Conservation (phyloP, 2,113 vertebrate species). For the Phylloscopus trochilus region DNA sequence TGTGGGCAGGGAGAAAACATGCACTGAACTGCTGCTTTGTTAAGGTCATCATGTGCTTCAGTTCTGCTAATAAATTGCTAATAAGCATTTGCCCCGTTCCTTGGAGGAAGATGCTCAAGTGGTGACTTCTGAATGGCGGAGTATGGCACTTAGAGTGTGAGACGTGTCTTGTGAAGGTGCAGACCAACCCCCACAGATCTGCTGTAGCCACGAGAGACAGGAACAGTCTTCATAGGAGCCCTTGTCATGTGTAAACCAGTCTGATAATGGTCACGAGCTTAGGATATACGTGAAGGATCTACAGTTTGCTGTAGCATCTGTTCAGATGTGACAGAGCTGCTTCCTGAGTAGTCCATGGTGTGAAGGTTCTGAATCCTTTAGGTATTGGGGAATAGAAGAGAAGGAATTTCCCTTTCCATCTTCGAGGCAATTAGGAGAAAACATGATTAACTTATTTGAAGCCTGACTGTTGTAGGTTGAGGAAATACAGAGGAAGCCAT, state of each 20-base stretch:
- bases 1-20: accelerated
- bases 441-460: not conserved
- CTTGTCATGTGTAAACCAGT: not conserved
- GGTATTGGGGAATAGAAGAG: not conserved
- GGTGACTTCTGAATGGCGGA: not conserved
- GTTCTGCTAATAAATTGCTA: not conserved
- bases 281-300: not conserved
- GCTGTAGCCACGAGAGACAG: not conserved
- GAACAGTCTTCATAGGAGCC: not conserved
- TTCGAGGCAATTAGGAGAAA: not conserved
- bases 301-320: not conserved
- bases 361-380: not conserved
- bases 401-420: not conserved
- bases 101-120: not conserved
- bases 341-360: not conserved
- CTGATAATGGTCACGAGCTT: not conserved
- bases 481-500: not conserved
- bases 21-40: accelerated
- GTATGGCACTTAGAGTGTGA: accelerated
- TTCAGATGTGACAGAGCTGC: not conserved
- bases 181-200: accelerated
- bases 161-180: accelerated
- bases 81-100: accelerated
- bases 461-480: not conserved
- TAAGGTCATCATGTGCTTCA: not conserved